phyloP scores from a whole-genome alignment of 2,797 vertebrate genomes.

The Acanthis flammea region DNA sequence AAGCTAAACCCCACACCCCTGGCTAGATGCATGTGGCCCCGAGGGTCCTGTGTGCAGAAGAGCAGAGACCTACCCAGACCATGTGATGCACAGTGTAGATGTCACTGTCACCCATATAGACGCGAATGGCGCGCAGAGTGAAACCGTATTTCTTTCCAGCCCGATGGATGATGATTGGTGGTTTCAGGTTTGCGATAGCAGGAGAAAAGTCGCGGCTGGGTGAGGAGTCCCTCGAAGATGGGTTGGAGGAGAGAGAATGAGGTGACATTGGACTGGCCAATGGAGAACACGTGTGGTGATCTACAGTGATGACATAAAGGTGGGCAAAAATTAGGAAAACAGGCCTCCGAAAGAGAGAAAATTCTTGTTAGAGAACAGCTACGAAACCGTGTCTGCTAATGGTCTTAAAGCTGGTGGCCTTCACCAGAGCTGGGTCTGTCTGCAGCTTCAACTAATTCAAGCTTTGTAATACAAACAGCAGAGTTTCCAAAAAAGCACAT shows the following conservation, averaged over 20 bases:
- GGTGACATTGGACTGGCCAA: constrained; percentile 97
- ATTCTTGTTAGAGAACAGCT: constrained; percentile 34
- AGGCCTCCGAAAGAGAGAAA: constrained; percentile 27
- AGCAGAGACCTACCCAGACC: constrained; percentile 90
- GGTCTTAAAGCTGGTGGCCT: not conserved
- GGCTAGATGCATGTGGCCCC: not conserved
- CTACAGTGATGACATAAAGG: constrained; percentile 76
- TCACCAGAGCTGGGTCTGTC: not conserved
- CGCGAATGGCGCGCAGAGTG: constrained; percentile 93
- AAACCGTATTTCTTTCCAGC: constrained; percentile 97
- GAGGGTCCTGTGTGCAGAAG: not conserved
- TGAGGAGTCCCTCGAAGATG: constrained; percentile 95
- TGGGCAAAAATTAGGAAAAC: constrained; percentile 61
- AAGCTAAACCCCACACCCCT: not conserved
- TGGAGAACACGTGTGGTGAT: constrained; percentile 91
- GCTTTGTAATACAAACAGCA: not conserved
- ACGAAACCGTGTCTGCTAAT: not conserved
- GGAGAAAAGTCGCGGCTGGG: constrained; percentile 93
- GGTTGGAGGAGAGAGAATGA: constrained; percentile 94
- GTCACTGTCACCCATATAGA: constrained; percentile 96
- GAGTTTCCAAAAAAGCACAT: not conserved
- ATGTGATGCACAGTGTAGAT: constrained; percentile 97
- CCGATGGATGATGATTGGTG: constrained; percentile 90
- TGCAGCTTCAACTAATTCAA: constrained; percentile 2
- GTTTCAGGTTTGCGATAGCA: constrained; percentile 81